Conservation (phyloP, 2,888 invertebrate genomes). For the Nysson spinosus region DNA sequence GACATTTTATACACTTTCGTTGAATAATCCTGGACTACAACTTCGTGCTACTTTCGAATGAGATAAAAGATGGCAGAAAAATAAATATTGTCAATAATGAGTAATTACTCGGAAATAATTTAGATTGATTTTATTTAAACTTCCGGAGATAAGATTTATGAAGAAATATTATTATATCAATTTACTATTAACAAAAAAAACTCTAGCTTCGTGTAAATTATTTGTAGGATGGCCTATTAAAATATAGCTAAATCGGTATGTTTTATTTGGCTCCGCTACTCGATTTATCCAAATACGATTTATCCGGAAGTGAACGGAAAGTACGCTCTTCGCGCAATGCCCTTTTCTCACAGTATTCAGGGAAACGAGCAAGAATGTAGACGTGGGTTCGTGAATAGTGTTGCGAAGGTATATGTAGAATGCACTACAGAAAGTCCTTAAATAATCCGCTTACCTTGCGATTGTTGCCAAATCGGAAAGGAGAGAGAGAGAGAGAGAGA, state of each 20-base stretch:
- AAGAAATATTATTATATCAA: no score
- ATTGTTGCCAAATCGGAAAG: conserved; percentile 43
- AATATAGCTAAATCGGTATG: conserved; percentile 24
- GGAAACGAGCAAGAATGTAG: conserved; percentile 11
- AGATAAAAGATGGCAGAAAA: no score
- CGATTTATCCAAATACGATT: conserved; percentile 36
- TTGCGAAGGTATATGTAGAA: conserved; percentile 26
- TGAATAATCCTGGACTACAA: no score
- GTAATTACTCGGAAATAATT: no score
- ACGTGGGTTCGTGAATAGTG: conserved; percentile 21
- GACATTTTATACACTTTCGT: no score
- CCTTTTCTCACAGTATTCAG: conserved; percentile 18
- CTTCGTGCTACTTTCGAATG: no score
- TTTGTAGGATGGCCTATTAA: conserved; percentile 19
- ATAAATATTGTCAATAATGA: no score
- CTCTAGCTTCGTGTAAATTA: no score
- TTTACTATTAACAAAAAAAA: no score
- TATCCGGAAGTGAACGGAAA: conserved; percentile 29
- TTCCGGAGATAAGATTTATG: no score
- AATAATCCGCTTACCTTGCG: conserved; percentile 55
- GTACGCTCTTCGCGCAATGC: not conserved
- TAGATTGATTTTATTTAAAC: no score
- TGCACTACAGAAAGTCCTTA: conserved; percentile 43
- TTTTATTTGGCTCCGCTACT: conserved; percentile 20
- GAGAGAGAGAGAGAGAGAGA: conserved; percentile 16